Evolutionary conservation across 2,888 invertebrate genomes (phyloP).

Genomic region (Amaurobius ferox): DNA sequence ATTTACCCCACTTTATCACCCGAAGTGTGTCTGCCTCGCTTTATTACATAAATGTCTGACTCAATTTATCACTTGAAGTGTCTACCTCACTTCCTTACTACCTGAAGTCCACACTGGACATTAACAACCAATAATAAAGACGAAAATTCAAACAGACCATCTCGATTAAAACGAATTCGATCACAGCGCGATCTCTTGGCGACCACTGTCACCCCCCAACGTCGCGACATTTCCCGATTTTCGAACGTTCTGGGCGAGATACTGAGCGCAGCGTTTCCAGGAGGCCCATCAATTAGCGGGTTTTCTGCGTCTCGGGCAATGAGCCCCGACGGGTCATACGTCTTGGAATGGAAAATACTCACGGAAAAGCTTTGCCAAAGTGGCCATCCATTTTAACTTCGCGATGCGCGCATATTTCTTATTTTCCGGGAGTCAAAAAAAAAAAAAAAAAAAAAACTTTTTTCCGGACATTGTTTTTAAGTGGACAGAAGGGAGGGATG

Average conservation of each 20-base stretch:
- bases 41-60: too few relatives aligned
- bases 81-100: too few relatives aligned
- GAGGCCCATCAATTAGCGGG: conserved; percentile 57
- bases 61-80: too few relatives aligned
- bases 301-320: conserved; percentile 28
- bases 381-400: conserved; percentile 35
- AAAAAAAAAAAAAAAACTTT: background rate
- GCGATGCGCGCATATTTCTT: conserved; percentile 71
- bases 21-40: too few relatives aligned
- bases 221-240: conserved; percentile 29
- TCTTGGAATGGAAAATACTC: conserved; percentile 26
- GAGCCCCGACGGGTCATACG: conserved; percentile 61
- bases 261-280: conserved; percentile 50
- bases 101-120: too few relatives aligned
- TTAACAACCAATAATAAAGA: too few relatives aligned
- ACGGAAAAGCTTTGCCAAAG: conserved; percentile 8
- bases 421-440: conserved; percentile 23
- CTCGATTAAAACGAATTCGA: too few relatives aligned
- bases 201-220: conserved; percentile 52
- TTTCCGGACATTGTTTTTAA: conserved; percentile 59
- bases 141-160: too few relatives aligned
- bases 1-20: too few relatives aligned
- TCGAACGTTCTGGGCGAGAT: conserved; percentile 41
- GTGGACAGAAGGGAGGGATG: conserved; percentile 43
- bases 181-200: conserved; percentile 43